phyloP scores from a whole-genome alignment of 2,888 invertebrate species.

The Drosophila setosimentum region DNA sequence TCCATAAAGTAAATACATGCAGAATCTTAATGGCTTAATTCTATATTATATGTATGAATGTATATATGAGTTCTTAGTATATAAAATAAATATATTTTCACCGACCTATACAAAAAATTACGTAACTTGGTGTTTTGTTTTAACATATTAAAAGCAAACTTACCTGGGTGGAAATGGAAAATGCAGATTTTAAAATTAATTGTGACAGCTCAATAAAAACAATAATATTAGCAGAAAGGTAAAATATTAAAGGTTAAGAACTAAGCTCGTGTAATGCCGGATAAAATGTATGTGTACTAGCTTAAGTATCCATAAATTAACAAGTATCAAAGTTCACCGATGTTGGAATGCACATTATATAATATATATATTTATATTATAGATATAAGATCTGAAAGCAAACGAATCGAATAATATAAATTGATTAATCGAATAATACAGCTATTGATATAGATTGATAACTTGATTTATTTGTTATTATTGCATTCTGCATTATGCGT shows the following conservation, averaged over 20 bases:
- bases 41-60: not conserved
- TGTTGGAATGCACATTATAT: not conserved
- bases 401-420: conserved; percentile 5
- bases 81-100: not conserved
- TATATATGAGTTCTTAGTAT: not conserved
- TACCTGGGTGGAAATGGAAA: not conserved
- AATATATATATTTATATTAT: not conserved
- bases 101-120: not conserved
- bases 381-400: not conserved
- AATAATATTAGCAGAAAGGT: not conserved
- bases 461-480: conserved; percentile 35
- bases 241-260: not conserved
- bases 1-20: conserved; percentile 16
- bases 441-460: conserved; percentile 15
- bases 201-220: conserved; percentile 2
- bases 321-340: not conserved
- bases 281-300: not conserved
- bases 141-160: not conserved
- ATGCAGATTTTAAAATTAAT: not conserved
- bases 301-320: not conserved
- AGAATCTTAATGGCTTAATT: not conserved
- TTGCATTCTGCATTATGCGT: conserved; percentile 56
- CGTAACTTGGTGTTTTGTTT: no score
- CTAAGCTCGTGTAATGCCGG: not conserved
- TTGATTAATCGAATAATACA: not conserved